These are phyloP conservation scores for Drosophila chauvacae DNA, from an alignment of 1,140 invertebrate genomes.

Conservation along the genomic window DNA sequence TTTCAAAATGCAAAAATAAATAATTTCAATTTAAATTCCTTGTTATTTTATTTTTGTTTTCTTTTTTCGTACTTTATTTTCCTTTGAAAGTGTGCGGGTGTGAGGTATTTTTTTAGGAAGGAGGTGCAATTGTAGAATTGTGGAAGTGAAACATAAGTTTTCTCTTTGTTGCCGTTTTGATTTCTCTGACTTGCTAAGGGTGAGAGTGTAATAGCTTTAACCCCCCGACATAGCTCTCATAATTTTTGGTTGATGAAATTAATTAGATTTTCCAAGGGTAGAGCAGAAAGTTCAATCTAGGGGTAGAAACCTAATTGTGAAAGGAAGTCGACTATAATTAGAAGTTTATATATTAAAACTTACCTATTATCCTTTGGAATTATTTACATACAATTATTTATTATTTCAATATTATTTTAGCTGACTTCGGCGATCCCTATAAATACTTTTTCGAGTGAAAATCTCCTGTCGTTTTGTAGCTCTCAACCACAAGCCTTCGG, in stretches of 20 bases:
- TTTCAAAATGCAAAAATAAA: conserved; percentile 83
- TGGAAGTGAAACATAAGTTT: conserved; percentile 72
- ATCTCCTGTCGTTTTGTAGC: not conserved
- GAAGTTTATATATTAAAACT: not conserved
- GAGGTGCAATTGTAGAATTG: conserved; percentile 49
- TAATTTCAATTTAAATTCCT: conserved; percentile 83
- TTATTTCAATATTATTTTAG: not conserved
- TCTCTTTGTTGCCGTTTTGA: conserved; percentile 59
- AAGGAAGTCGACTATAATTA: not conserved
- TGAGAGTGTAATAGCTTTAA: not conserved
- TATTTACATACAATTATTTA: not conserved
- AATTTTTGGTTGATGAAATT: conserved; percentile 38
- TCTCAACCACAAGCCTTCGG: conserved; percentile 29
- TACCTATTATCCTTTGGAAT: too few species aligned
- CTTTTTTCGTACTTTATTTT: conserved; percentile 31
- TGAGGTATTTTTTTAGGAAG: not conserved
- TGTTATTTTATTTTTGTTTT: conserved; percentile 62
- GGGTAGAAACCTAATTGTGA: not conserved
- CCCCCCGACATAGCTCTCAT: conserved; percentile 3
- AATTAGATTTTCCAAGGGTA: conserved; percentile 25
- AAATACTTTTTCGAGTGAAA: not conserved
- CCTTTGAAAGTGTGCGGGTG: conserved; percentile 8
- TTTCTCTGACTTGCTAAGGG: conserved; percentile 23
- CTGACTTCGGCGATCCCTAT: not conserved
- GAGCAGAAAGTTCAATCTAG: not conserved